These are phyloP conservation scores for Ophioninae sp. DNA, from an alignment of 2,888 invertebrate species.

Conservation along the genomic window DNA sequence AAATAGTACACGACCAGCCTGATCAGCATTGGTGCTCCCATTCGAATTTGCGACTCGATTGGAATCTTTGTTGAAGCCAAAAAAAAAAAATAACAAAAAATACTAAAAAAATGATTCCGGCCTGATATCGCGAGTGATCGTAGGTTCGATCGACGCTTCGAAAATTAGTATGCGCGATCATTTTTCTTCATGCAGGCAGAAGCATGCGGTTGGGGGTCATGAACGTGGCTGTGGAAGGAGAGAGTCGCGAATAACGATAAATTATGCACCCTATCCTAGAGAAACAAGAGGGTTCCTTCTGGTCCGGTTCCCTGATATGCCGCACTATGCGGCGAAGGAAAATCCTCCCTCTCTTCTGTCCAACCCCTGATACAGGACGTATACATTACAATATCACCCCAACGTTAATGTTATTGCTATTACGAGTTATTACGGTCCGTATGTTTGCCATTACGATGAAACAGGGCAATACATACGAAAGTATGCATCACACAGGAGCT, in stretches of 20 bases:
- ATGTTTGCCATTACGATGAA: conserved; percentile 74
- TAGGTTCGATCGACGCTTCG: conserved; percentile 67
- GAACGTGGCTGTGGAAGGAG: conserved; percentile 32
- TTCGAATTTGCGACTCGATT: too few relatives aligned
- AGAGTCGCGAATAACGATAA: conserved; percentile 74
- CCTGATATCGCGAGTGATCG: conserved; percentile 57
- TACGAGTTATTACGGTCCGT: conserved; percentile 78
- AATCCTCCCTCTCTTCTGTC: conserved; percentile 16
- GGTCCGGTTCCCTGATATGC: conserved; percentile 65
- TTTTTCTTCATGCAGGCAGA: conserved; percentile 39
- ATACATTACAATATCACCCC: conserved; percentile 78
- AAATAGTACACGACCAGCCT: too few relatives aligned
- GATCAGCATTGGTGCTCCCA: too few relatives aligned
- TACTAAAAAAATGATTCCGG: conserved; percentile 52
- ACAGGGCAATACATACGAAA: conserved; percentile 56
- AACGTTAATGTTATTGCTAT: conserved; percentile 78
- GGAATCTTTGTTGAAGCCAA: too few relatives aligned
- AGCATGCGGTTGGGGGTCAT: conserved; percentile 40
- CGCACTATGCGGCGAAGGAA: conserved; percentile 29
- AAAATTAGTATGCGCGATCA: conserved; percentile 70
- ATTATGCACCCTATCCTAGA: conserved; percentile 78
- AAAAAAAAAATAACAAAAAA: too few relatives aligned
- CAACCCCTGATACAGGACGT: conserved; percentile 74
- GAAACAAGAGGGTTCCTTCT: conserved; percentile 55
- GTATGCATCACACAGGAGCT: conserved; percentile 11